Base-by-base conservation (phyloP, 2,888 invertebrate genomes). In the Diabrotica balteata region DNA sequence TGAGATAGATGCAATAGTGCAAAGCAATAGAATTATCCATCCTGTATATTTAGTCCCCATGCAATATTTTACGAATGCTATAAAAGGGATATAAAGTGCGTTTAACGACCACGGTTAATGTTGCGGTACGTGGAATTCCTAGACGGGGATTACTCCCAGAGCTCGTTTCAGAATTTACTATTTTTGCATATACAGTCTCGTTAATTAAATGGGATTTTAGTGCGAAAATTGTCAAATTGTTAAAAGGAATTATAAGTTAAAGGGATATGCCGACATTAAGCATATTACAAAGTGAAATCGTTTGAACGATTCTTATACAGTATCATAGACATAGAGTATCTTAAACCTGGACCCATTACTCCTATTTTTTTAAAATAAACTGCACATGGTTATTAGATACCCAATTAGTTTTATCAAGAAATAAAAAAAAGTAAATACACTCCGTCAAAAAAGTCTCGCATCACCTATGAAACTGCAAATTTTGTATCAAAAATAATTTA, bases 11-110 rank as follows among this genome's bases (percentile, higher is more conserved):
- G 32, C 58, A 45, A 55, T 55, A 55, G 46, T 11, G 11, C 8
- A 22, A 49, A 49, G 49, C 22, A 59, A 32, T 4, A 5, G 32
- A 32, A 55, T 49, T 11, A 42, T 57, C 51, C 58, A 45, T 58
- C 64, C 64, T 58, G 64, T 64, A 59, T 64, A 51, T 58, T 64
- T 64, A 64, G 64, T 58, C 79, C 80, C 82, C 83, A 82, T 83
- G 84, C 83, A 84, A 84, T 84, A 84, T 84, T 84, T 84, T 84
- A 84, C 84, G 82, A 83, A 84, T 79, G 83, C 84, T 79, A 83
- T 84, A 84, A 84, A 84, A 84, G 76, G 83, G 83, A 80, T 84
- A 84, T 84, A 84, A 84, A 84, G 82, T 82, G 82, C 82, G 81
- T 82, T 84, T 84, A 84, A 84, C 81, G 84, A 82, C 77, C 79